Evolutionary conservation across 2,797 vertebrate genomes (phyloP), one percentile per base, ranked within the genome.

Genomic region (Epinephelus coioides): DNA sequence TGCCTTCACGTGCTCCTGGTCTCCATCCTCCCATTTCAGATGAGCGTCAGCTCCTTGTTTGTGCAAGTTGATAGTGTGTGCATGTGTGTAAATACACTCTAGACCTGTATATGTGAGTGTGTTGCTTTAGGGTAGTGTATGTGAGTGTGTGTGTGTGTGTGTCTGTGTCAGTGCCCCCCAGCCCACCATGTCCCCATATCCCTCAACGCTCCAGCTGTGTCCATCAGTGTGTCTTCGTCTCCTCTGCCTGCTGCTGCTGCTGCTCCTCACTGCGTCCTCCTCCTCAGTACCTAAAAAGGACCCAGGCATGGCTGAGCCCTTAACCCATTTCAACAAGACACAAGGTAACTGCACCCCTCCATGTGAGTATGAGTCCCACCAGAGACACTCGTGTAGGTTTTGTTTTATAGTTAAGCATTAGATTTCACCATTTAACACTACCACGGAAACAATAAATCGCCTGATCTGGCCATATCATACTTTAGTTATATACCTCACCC

Each of bases 181-280:
- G 77, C 67, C 83, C 77, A 82, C 38, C 79, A 93, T 93, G 92
- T 89, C 78, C 76, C 64, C 13, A 23, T 51, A 43, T 69, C 61
- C 83, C 51, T 74, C 17, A 4, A 66, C 8, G 40, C 69, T 83
- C 54, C 86, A 25, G 34, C 57, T 65, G 73, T 78, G 66, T 70
- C 72, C 72, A 23, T 47, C 11, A n/a, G 54, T 59, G 69, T 75
- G 72, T 65, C 46, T 88, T 44, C 72, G 43, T 38, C 69, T 92
- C 72, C 55, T 88, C 67, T 79, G 43, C 69, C 51, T 90, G 71
- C 87, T 90, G 73, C 65, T 90, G 73, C 65, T 90, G 57, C 65
- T 90, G 60, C 68, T 90, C 61, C 27, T 82, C 56, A 17, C 65
- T 1, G 34, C 14, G 55, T 38, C 50, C 61, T 72, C 61, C 47